phyloP scores from a whole-genome alignment of 2,888 invertebrate species.

The Anarsia innoxiella region DNA sequence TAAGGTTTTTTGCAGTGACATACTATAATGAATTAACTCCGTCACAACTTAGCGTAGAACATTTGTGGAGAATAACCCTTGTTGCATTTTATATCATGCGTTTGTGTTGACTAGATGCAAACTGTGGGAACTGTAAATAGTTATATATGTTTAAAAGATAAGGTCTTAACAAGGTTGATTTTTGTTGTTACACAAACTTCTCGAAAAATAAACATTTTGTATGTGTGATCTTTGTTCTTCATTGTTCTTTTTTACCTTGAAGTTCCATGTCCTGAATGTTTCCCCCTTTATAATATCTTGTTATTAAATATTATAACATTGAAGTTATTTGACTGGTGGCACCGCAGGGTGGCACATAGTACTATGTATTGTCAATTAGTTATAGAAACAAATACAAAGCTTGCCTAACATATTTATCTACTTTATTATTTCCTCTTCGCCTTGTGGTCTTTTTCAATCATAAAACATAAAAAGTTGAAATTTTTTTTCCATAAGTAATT shows the following conservation, averaged over 20 bases:
- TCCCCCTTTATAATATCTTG: slow-evolving; percentile 17
- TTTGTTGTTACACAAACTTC: slow-evolving; percentile 75
- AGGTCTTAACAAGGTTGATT: slow-evolving; percentile 74
- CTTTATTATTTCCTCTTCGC: too few relatives aligned
- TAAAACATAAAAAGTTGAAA: too few relatives aligned
- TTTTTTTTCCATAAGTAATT: too few relatives aligned
- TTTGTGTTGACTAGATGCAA: slow-evolving; percentile 71
- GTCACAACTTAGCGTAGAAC: slow-evolving; percentile 71
- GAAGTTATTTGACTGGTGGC: too few relatives aligned
- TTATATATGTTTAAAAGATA: slow-evolving; percentile 71
- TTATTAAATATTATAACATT: too few relatives aligned
- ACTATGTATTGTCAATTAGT: too few relatives aligned
- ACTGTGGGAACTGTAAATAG: slow-evolving; percentile 73
- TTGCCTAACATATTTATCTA: too few relatives aligned
- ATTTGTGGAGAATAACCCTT: slow-evolving; percentile 63
- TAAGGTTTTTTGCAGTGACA: slow-evolving; percentile 65
- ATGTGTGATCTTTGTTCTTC: slow-evolving; percentile 63
- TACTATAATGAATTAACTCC: slow-evolving; percentile 62
- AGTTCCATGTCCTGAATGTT: slow-evolving; percentile 13
- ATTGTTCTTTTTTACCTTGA: slow-evolving; percentile 35
- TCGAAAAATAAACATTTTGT: slow-evolving; percentile 75
- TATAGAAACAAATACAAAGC: too few relatives aligned
- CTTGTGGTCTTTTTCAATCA: too few relatives aligned
- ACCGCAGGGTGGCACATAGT: too few relatives aligned
- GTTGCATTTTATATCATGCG: slow-evolving; percentile 71